Evolutionary conservation across 2,888 invertebrate species (phyloP).

Genomic region (Brachyopa scutellaris): DNA sequence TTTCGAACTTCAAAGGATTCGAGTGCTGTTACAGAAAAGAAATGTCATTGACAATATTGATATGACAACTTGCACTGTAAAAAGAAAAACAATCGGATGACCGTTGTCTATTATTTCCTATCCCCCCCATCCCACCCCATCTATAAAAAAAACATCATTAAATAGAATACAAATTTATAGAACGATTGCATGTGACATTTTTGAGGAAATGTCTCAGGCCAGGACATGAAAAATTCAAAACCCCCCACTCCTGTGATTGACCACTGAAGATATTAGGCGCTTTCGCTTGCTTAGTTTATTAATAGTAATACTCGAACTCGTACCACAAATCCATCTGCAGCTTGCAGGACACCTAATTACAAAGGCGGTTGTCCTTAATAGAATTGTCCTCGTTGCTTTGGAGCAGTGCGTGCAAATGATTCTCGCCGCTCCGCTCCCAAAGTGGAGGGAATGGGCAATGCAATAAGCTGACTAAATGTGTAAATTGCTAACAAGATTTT

Average conservation of each 20-base stretch:
- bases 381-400: constrained; percentile 27
- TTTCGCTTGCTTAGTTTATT: constrained; percentile 29
- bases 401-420: neutral
- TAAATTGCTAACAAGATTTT: constrained; percentile 43
- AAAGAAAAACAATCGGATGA: constrained; percentile 16
- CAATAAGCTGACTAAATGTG: constrained; percentile 26
- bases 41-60: constrained; percentile 61
- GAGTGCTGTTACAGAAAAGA: constrained; percentile 41
- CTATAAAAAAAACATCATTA: neutral
- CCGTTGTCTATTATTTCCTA: constrained; percentile 36
- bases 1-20: constrained; percentile 52
- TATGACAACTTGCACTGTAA: constrained; percentile 58
- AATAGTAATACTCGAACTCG: constrained; percentile 21
- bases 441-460: too few species aligned
- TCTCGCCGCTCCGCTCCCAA: neutral
- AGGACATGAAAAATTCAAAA: constrained; percentile 52
- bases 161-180: neutral
- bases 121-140: neutral
- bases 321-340: neutral
- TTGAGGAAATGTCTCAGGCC: constrained; percentile 28
- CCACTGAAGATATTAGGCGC: constrained; percentile 47
- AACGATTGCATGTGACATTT: constrained; percentile 63
- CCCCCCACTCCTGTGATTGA: constrained; percentile 11
- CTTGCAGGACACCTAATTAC: constrained; percentile 43
- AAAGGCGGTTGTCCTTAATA: constrained; percentile 43